phyloP scores from a whole-genome alignment of 1,140 invertebrate genomes.

The Drosophila sulfurigaster region DNA sequence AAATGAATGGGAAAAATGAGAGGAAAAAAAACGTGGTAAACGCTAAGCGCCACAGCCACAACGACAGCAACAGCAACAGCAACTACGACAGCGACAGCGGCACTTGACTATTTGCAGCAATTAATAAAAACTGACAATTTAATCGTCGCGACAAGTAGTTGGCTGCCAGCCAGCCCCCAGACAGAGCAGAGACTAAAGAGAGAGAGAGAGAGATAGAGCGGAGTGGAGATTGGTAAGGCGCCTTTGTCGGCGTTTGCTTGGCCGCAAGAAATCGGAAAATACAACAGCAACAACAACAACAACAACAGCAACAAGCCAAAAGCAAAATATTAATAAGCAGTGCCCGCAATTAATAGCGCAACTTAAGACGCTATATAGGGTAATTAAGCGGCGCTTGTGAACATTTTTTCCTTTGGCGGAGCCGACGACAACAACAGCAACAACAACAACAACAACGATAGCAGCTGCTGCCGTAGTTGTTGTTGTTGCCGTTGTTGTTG shows the following conservation, averaged over 20 bases:
- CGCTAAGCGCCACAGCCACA: conserved; percentile 66
- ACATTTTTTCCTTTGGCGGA: conserved; percentile 77
- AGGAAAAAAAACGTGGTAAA: conserved; percentile 29
- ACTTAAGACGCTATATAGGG: conserved; percentile 83
- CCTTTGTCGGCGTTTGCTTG: conserved; percentile 72
- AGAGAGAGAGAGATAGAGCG: not conserved
- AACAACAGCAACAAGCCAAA: conserved; percentile 57
- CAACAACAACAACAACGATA: conserved; percentile 2
- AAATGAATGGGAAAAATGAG: not conserved
- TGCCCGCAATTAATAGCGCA: conserved; percentile 83
- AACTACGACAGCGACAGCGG: conserved; percentile 12
- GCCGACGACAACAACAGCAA: conserved; percentile 51
- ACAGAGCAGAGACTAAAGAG: conserved; percentile 48
- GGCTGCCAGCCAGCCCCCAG: conserved; percentile 78
- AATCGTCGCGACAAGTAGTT: conserved; percentile 81
- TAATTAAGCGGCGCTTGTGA: conserved; percentile 83
- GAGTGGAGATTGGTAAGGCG: conserved; percentile 8
- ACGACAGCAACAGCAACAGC: conserved; percentile 3
- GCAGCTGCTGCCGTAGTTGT: conserved; percentile 22
- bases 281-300: conserved; percentile 5
- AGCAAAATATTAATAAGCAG: conserved; percentile 81
- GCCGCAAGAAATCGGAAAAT: conserved; percentile 51
- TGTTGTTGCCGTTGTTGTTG: conserved; percentile 26
- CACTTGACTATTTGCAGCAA: conserved; percentile 76
- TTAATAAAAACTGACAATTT: conserved; percentile 84